Conservation (phyloP, 2,797 vertebrate genomes). For the Phrynocephalus vlangalii region DNA sequence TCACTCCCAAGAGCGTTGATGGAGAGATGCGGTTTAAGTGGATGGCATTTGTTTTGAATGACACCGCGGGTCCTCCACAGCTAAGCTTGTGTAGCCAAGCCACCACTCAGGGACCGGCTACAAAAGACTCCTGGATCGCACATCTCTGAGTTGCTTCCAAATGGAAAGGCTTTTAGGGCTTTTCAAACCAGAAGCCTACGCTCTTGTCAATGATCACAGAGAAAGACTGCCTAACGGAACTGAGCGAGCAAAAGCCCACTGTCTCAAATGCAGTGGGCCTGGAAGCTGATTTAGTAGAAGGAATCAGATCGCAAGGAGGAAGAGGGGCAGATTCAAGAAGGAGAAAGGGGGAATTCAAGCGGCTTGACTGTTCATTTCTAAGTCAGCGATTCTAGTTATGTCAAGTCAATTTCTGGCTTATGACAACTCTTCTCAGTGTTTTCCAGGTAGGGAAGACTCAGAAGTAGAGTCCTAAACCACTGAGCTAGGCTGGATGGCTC, state of each 20-base stretch:
- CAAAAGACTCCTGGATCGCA: not conserved
- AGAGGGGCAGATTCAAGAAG: not conserved
- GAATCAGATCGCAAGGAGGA: not conserved
- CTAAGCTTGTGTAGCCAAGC: not conserved
- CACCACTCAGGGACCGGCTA: not conserved
- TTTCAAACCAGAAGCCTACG: not conserved
- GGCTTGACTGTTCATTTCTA: not conserved
- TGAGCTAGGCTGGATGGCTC: no score
- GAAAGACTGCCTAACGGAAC: slow-evolving; percentile 22
- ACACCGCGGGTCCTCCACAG: not conserved
- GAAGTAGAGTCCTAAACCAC: no score
- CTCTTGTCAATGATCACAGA: not conserved
- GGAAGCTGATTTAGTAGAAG: slow-evolving; percentile 11
- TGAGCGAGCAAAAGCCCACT: slow-evolving; percentile 24
- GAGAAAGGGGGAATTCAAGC: not conserved
- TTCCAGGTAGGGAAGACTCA: no score
- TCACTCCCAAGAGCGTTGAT: no score
- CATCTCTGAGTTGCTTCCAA: not conserved
- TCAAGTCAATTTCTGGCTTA: no score
- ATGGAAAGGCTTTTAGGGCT: not conserved
- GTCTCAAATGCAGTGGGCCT: slow-evolving; percentile 2
- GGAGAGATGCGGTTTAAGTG: not conserved
- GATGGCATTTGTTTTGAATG: not conserved
- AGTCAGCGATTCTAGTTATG: not conserved
- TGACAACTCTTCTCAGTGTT: no score